Conservation (phyloP, 2,113 vertebrate species). For the Poicephalus gulielmi region DNA sequence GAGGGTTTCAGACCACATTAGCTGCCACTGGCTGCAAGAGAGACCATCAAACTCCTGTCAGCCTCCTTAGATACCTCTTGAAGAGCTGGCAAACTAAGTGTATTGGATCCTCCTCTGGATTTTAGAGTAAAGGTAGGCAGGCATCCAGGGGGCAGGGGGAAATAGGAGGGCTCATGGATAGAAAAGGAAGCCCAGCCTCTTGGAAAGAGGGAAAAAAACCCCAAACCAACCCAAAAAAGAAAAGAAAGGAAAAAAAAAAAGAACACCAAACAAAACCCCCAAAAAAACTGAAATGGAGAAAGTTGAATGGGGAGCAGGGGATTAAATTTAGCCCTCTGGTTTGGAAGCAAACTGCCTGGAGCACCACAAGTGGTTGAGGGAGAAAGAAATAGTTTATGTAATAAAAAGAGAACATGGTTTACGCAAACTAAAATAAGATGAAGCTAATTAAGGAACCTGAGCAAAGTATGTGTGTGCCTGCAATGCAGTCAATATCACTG, state of each 20-base stretch:
- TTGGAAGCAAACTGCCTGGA: slow-evolving; percentile 36
- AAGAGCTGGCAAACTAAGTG: slow-evolving; percentile 72
- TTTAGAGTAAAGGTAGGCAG: slow-evolving; percentile 79
- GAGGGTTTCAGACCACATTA: slow-evolving; percentile 72
- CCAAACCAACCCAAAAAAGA: slow-evolving; percentile 10
- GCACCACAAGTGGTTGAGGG: slow-evolving; percentile 56
- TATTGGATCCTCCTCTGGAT: slow-evolving; percentile 75
- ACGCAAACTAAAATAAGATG: slow-evolving; percentile 49
- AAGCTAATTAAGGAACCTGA: slow-evolving; percentile 59
- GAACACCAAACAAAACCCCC: too few relatives aligned
- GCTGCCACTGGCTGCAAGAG: slow-evolving; percentile 70
- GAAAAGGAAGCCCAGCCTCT: slow-evolving; percentile 62
- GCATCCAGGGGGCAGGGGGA: slow-evolving; percentile 74
- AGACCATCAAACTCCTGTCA: slow-evolving; percentile 76
- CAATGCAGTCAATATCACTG: slow-evolving; percentile 71
- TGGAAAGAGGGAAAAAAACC: neutral
- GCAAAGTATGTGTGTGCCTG: slow-evolving; percentile 41
- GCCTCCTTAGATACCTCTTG: slow-evolving; percentile 75
- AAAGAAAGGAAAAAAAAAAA: slow-evolving; percentile 19
- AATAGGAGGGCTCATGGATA: slow-evolving; percentile 55
- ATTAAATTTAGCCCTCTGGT: slow-evolving; percentile 61
- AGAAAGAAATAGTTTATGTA: slow-evolving; percentile 54
- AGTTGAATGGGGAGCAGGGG: slow-evolving; percentile 33
- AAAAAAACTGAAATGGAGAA: slow-evolving; percentile 49
- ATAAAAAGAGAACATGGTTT: slow-evolving; percentile 21